Evolutionary conservation across 2,888 invertebrate genomes (phyloP).

Genomic region (Tachina lurida): DNA sequence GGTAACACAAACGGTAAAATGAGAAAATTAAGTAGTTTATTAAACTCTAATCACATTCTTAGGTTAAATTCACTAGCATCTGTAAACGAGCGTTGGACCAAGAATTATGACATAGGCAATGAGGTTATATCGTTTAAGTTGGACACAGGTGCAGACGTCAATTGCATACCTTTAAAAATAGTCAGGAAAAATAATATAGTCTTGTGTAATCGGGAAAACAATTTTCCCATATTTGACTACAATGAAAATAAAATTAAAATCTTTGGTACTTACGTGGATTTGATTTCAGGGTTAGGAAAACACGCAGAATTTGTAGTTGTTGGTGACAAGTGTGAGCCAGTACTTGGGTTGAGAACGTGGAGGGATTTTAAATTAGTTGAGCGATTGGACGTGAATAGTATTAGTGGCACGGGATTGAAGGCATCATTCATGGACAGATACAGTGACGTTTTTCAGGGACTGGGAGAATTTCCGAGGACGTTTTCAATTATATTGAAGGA

Average conservation of each 20-base stretch:
- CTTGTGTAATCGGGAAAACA: not conserved
- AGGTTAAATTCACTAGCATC: not conserved
- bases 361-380: not conserved
- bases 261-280: not conserved
- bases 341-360: not conserved
- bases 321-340: not conserved
- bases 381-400: not conserved
- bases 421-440: conserved; percentile 4
- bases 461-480: not conserved
- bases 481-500: not conserved
- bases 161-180: not conserved
- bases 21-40: not conserved
- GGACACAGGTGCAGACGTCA: not conserved
- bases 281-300: too few species aligned
- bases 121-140: not conserved
- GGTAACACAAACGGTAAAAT: not conserved
- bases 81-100: not conserved
- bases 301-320: not conserved
- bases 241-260: conserved; percentile 6
- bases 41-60: not conserved
- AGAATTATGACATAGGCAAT: not conserved
- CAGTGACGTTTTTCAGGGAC: not conserved
- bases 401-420: not conserved
- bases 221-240: not conserved
- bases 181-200: not conserved